phyloP scores from a whole-genome alignment of 1,140 invertebrate genomes.

The Bradynema listronoti region DNA sequence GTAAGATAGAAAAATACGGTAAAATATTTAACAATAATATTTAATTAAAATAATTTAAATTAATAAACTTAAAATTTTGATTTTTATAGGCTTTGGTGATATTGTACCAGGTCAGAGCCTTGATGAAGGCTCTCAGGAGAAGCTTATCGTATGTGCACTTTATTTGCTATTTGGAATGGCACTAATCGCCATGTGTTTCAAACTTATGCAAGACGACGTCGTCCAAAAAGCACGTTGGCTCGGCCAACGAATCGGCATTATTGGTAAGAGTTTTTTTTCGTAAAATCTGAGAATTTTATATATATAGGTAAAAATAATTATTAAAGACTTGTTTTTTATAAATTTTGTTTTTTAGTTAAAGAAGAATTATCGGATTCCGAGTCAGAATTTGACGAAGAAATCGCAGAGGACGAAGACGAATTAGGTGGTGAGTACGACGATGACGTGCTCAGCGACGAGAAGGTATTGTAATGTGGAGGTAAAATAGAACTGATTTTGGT shows the following conservation, averaged over 20 bases:
- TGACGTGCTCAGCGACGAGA: conserved; percentile 43
- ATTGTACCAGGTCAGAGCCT: conserved; percentile 73
- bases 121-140: conserved; percentile 71
- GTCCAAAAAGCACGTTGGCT: conserved; percentile 60
- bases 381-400: conserved; percentile 54
- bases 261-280: conserved; percentile 36
- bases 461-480: too few relatives aligned
- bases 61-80: conserved; percentile 4
- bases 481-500: too few relatives aligned
- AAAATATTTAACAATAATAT: too few relatives aligned
- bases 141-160: conserved; percentile 72
- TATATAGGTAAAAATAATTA: too few relatives aligned
- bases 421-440: too few relatives aligned
- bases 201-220: conserved; percentile 78
- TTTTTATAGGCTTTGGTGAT: conserved; percentile 74
- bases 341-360: conserved; percentile 41
- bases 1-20: too few relatives aligned
- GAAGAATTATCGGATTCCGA: conserved; percentile 54
- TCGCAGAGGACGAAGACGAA: conserved; percentile 54
- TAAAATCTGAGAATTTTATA: too few relatives aligned
- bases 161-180: conserved; percentile 80
- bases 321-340: neutral
- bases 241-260: conserved; percentile 56
- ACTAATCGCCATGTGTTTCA: conserved; percentile 78
- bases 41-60: neutral